phyloP scores from a whole-genome alignment of 2,888 invertebrate genomes.

The Eulithis testata region DNA sequence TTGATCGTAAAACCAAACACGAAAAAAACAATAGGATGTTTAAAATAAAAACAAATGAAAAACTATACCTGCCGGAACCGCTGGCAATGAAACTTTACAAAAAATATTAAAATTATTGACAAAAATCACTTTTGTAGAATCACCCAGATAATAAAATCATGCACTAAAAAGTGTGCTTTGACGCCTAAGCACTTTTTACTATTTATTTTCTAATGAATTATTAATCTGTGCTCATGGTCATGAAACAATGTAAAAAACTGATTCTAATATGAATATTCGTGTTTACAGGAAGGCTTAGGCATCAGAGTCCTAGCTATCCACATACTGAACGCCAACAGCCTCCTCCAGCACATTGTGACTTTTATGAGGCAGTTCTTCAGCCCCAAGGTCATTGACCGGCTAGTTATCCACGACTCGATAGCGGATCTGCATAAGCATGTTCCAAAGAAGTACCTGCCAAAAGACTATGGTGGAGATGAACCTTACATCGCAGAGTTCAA shows the following conservation, averaged over 20 bases:
- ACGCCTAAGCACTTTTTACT: no score
- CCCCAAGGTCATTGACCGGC: slow-evolving; percentile 62
- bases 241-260: background rate
- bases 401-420: slow-evolving; percentile 57
- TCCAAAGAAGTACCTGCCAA: slow-evolving; percentile 61
- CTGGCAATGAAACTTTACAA: no score
- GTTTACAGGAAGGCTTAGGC: slow-evolving; percentile 78
- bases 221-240: no score
- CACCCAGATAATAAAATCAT: no score
- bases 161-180: no score
- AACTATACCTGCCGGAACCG: no score
- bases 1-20: no score
- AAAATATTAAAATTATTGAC: no score
- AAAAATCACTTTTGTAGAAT: no score
- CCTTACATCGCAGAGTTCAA: slow-evolving; percentile 61
- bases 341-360: slow-evolving; percentile 59
- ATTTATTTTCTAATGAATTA: no score
- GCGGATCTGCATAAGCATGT: slow-evolving; percentile 56
- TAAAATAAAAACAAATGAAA: no score
- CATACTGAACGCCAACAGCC: slow-evolving; percentile 67
- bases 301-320: slow-evolving; percentile 71
- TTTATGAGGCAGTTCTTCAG: slow-evolving; percentile 68
- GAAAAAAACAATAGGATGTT: no score
- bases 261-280: slow-evolving; percentile 9
- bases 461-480: slow-evolving; percentile 63